phyloP scores from a whole-genome alignment of 2,888 invertebrate species.

The Ichneumoninae sp. region DNA sequence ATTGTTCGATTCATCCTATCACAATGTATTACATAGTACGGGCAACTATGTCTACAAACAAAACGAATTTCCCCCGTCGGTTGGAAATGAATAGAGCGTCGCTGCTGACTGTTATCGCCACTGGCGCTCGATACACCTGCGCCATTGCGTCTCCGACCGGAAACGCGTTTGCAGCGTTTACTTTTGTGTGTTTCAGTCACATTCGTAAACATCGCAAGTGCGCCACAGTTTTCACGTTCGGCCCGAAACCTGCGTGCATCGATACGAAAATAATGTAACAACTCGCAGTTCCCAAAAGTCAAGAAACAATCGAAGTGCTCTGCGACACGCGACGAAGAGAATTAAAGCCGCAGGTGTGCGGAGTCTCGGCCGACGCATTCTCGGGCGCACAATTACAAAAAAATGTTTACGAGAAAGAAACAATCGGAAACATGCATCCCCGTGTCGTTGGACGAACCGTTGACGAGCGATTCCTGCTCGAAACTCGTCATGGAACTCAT shows the following conservation, averaged over 20 bases:
- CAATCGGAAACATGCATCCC: slow-evolving; percentile 74
- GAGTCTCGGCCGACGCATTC: neutral
- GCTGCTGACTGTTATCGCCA: neutral
- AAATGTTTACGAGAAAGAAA: slow-evolving; percentile 72
- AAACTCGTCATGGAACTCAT: slow-evolving; percentile 81
- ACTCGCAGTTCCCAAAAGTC: neutral
- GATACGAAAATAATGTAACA: neutral
- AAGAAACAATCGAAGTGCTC: neutral
- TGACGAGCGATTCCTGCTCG: slow-evolving; percentile 82
- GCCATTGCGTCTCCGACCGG: neutral
- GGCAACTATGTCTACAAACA: neutral
- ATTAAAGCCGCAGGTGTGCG: neutral
- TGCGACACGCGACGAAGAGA: neutral
- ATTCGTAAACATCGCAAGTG: slow-evolving; percentile 5
- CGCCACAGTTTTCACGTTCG: neutral
- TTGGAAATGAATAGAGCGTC: neutral
- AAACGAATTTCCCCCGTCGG: neutral
- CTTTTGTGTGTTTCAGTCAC: neutral
- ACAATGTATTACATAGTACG: too few relatives aligned
- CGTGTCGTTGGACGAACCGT: slow-evolving; percentile 80
- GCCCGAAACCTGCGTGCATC: neutral
- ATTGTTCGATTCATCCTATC: too few relatives aligned
- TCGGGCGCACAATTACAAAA: slow-evolving; percentile 18
- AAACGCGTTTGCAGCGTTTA: neutral
- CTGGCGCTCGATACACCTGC: neutral